phyloP scores from a whole-genome alignment of 2,113 vertebrate species.

The Strigops habroptila region DNA sequence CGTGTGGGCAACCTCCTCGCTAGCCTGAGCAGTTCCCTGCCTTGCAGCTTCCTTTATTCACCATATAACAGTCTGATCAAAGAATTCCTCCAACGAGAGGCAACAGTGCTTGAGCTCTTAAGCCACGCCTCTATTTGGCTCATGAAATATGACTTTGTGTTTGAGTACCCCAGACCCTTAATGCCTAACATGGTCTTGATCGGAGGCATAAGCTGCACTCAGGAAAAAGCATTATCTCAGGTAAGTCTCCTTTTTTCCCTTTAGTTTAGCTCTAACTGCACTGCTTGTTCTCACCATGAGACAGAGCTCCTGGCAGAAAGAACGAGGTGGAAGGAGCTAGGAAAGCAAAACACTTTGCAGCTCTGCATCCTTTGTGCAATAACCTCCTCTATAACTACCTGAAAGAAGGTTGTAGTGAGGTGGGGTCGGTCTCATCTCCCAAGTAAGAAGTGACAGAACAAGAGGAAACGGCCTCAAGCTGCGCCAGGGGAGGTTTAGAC shows the following conservation, averaged over 20 bases:
- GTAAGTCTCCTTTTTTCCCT: slow-evolving; percentile 25
- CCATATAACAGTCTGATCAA: slow-evolving; percentile 65
- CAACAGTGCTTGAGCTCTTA: slow-evolving; percentile 67
- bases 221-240: slow-evolving; percentile 63
- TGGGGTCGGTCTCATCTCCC: not conserved
- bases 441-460: not conserved
- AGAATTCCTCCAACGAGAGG: slow-evolving; percentile 60
- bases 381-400: not conserved
- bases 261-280: not conserved
- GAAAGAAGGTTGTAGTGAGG: not conserved
- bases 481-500: not conserved
- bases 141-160: slow-evolving; percentile 76
- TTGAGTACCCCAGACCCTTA: slow-evolving; percentile 77
- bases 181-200: slow-evolving; percentile 80
- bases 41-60: slow-evolving; percentile 54
- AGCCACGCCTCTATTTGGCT: slow-evolving; percentile 80
- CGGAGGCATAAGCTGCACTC: slow-evolving; percentile 78
- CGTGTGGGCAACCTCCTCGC: slow-evolving; percentile 69
- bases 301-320: not conserved
- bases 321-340: not conserved
- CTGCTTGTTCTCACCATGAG: not conserved
- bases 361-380: not conserved
- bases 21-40: slow-evolving; percentile 7
- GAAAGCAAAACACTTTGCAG: not conserved
- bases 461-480: not conserved